Percentiles rank a stretch among this genome's conserved stretches.
These are phyloP conservation scores for Heptranchias perlo DNA, from an alignment of 2,113 vertebrate genomes.

Conservation along the genomic window DNA sequence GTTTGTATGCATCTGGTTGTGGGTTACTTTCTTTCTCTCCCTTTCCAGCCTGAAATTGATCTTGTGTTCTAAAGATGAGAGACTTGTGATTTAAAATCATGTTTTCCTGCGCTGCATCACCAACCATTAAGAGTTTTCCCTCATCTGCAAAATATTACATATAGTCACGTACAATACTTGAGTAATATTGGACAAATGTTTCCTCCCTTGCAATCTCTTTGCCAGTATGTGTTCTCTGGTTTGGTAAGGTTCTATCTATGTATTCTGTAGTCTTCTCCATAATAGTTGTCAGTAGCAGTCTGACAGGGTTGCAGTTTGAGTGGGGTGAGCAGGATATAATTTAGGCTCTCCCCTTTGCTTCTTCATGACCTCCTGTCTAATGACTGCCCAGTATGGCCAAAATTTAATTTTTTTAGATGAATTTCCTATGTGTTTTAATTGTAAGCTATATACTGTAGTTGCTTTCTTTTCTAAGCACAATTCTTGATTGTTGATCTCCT, in stretches of 20 bases:
- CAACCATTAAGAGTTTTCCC: background rate
- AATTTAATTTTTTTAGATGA: background rate
- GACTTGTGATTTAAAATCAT: background rate
- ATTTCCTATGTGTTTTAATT: background rate
- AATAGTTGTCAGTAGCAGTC: background rate
- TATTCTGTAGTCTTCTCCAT: background rate
- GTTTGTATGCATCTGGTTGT: background rate
- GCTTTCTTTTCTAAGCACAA: too few species aligned
- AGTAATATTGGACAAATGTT: background rate
- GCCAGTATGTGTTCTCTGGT: background rate
- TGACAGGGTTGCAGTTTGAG: background rate
- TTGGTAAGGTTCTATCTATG: background rate
- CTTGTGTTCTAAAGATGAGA: background rate
- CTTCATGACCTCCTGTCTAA: background rate
- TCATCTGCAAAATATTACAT: background rate
- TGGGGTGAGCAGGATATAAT: background rate
- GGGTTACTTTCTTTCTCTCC: background rate
- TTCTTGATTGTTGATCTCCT: background rate
- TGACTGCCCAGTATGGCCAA: background rate
- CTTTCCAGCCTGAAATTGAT: background rate
- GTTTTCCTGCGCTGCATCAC: background rate
- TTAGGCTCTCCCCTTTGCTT: background rate
- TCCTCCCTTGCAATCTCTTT: background rate
- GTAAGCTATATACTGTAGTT: too few species aligned
- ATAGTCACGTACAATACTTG: background rate